Evolutionary conservation across 1,140 invertebrate genomes (phyloP).

Genomic region (Cotesia chilonis): DNA sequence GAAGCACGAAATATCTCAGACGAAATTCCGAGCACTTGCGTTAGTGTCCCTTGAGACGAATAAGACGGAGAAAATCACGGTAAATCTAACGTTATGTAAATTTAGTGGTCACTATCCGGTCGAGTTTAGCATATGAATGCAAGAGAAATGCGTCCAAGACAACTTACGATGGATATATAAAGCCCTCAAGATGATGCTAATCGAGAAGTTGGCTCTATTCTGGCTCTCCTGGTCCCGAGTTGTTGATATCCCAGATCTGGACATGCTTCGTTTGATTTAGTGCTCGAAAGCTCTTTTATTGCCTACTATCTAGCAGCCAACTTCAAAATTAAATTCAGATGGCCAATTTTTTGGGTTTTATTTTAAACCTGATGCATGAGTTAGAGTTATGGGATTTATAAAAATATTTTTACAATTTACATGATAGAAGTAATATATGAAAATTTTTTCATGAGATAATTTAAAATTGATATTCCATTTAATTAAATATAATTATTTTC

Average conservation of each 20-base stretch:
- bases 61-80: slow-evolving; percentile 58
- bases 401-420: no score
- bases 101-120: slow-evolving; percentile 59
- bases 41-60: slow-evolving; percentile 15
- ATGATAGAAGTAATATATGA: no score
- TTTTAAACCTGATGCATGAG: no score
- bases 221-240: slow-evolving; percentile 15
- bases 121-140: slow-evolving; percentile 65
- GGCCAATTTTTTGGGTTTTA: no score
- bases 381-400: no score
- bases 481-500: no score
- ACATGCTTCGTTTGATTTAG: slow-evolving; percentile 59
- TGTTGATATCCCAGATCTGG: slow-evolving; percentile 35
- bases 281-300: slow-evolving; percentile 33
- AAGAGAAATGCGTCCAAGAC: slow-evolving; percentile 39
- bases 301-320: no score
- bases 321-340: no score
- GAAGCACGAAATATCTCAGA: no score
- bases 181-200: slow-evolving; percentile 60
- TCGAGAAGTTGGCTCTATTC: slow-evolving; percentile 48
- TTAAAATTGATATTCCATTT: no score
- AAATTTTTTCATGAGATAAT: no score
- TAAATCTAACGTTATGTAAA: slow-evolving; percentile 66
- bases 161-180: slow-evolving; percentile 34
- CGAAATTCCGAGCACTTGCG: no score